A percentile compares a stretch with the other conserved stretches of the same genome.
phyloP scores from a whole-genome alignment of 2,888 invertebrate genomes.

The Epirrhoe tristata region DNA sequence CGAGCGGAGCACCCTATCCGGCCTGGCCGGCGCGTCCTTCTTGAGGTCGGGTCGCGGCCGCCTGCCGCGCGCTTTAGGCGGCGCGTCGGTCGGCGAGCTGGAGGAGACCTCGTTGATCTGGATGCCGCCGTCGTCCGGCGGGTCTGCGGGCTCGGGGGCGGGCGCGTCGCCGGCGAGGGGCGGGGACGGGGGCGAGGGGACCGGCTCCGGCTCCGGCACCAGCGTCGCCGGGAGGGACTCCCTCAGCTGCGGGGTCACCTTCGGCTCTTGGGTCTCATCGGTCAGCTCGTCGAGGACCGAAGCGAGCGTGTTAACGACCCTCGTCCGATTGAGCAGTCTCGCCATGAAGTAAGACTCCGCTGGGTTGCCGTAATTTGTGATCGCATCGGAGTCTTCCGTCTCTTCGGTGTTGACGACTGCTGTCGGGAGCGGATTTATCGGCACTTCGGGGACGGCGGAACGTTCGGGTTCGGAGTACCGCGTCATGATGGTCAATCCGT shows the following conservation, averaged over 20 bases:
- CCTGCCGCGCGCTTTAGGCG: slow-evolving; percentile 63
- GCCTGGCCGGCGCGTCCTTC: slow-evolving; percentile 53
- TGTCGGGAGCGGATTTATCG: slow-evolving; percentile 63
- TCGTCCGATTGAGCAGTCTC: slow-evolving; percentile 70
- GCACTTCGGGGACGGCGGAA: slow-evolving; percentile 48
- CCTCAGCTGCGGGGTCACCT: slow-evolving; percentile 42
- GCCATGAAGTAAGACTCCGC: slow-evolving; percentile 81
- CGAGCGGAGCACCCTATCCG: slow-evolving; percentile 76
- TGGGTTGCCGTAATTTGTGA: slow-evolving; percentile 78
- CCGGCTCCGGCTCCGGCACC: slow-evolving; percentile 39
- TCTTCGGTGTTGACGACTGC: slow-evolving; percentile 49
- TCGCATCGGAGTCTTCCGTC: slow-evolving; percentile 55
- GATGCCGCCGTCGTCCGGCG: slow-evolving; percentile 75
- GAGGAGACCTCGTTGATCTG: slow-evolving; percentile 90
- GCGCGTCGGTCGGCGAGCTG: slow-evolving; percentile 82
- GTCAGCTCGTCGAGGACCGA: slow-evolving; percentile 73
- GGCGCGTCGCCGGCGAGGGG: slow-evolving; percentile 34
- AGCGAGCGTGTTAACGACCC: slow-evolving; percentile 73
- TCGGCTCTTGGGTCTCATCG: slow-evolving; percentile 43
- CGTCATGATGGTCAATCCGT: slow-evolving; percentile 80
- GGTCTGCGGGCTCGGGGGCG: slow-evolving; percentile 38
- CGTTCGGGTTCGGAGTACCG: slow-evolving; percentile 74
- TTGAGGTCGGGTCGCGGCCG: slow-evolving; percentile 55
- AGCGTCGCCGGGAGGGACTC: slow-evolving; percentile 45
- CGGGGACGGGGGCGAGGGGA: slow-evolving; percentile 36